Percentiles rank a stretch among this genome's conserved stretches.
Evolutionary conservation across 2,113 vertebrate species (phyloP).

Genomic region (Cavia aperea): DNA sequence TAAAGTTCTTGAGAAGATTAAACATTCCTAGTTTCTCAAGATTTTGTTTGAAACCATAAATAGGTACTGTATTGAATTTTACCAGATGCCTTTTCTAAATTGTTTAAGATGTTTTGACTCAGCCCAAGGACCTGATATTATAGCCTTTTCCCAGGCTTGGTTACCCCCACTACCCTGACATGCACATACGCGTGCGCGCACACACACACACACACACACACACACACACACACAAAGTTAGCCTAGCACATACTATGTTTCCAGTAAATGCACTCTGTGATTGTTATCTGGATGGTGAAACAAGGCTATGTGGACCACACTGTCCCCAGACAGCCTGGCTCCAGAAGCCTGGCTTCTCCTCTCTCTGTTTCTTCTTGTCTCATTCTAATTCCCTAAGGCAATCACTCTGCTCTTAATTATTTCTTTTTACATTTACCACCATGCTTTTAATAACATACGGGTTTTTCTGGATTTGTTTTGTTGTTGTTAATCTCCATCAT

Average conservation of each 20-base stretch:
- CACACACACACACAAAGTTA: neutral
- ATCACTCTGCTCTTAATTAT: neutral
- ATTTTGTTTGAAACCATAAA: constrained; percentile 28
- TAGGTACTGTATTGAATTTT: neutral
- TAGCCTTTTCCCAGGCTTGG: neutral
- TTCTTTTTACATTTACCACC: neutral
- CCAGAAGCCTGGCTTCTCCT: neutral
- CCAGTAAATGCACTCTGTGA: neutral
- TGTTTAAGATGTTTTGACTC: neutral
- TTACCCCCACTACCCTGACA: neutral
- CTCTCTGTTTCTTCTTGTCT: neutral
- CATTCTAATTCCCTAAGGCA: neutral
- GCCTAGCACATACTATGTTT: neutral
- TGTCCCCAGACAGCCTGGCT: neutral
- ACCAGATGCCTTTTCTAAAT: neutral
- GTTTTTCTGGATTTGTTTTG: neutral
- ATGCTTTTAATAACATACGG: neutral
- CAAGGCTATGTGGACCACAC: neutral
- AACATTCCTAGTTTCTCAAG: neutral
- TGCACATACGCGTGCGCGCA: neutral
- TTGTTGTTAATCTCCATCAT: constrained; percentile 19
- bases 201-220: neutral
- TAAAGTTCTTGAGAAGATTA: neutral
- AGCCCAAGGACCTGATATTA: neutral
- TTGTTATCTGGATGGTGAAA: neutral